These are phyloP conservation scores for Zaprionus davidi DNA, from an alignment of 1,140 invertebrate genomes.

Conservation along the genomic window DNA sequence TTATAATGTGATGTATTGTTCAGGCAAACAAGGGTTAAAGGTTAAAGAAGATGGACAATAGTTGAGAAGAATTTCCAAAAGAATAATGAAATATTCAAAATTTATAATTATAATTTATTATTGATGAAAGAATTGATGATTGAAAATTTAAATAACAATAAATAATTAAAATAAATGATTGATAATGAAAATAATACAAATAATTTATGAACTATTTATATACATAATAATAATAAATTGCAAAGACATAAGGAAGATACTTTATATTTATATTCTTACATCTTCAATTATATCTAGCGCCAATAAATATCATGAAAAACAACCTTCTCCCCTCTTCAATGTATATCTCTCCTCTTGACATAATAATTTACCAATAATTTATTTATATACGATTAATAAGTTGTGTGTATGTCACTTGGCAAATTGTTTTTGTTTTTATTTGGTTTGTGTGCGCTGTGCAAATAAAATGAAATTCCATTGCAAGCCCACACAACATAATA, in stretches of 20 bases:
- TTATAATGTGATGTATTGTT: not conserved
- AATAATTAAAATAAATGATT: not conserved
- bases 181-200: not conserved
- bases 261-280: not conserved
- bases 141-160: not conserved
- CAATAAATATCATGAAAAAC: not conserved
- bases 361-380: constrained; percentile 18
- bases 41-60: not conserved
- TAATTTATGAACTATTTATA: not conserved
- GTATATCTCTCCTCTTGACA: not conserved
- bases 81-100: not conserved
- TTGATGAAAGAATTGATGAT: not conserved
- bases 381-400: constrained; percentile 22
- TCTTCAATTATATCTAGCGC: not conserved
- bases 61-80: not conserved
- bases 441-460: constrained; percentile 35
- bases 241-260: not conserved
- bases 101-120: not conserved
- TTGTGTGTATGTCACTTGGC: constrained; percentile 18
- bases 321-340: no score
- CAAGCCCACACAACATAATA: constrained; percentile 11
- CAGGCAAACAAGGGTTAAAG: not conserved
- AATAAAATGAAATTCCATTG: constrained; percentile 33
- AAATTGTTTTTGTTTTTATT: constrained; percentile 39
- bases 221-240: not conserved